phyloP scores from a whole-genome alignment of 2,113 vertebrate genomes.

The Taurulus bubalis region DNA sequence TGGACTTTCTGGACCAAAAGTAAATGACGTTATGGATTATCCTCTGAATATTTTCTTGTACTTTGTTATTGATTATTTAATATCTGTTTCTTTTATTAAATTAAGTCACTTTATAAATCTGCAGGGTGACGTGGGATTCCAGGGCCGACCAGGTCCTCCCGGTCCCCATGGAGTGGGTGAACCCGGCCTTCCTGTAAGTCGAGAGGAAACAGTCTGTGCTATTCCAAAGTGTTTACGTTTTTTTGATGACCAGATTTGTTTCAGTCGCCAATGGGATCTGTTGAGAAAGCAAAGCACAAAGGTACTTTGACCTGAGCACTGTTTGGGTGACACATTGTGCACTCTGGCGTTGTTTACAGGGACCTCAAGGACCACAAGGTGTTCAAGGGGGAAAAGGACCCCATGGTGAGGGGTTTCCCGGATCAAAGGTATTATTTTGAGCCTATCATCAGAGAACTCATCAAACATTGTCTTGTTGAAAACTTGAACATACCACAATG shows the following conservation, averaged over 20 bases:
- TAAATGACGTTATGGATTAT: constrained; percentile 50
- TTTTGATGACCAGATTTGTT: background rate
- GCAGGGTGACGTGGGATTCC: constrained; percentile 89
- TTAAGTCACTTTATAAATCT: constrained; percentile 42
- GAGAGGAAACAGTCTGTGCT: background rate
- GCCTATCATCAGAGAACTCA: no score
- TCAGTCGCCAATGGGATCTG: constrained; percentile 2
- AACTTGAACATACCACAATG: no score
- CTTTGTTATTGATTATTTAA: background rate
- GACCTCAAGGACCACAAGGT: constrained; percentile 91
- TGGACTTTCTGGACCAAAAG: constrained; percentile 90
- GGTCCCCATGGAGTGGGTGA: constrained; percentile 90
- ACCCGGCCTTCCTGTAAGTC: constrained; percentile 87
- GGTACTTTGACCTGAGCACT: background rate
- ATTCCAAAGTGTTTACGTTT: background rate
- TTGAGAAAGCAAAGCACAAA: background rate
- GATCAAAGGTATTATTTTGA: constrained; percentile 86
- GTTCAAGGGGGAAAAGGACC: constrained; percentile 89
- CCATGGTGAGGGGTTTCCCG: constrained; percentile 90
- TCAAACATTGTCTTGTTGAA: no score
- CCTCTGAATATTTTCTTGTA: background rate
- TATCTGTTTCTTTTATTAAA: background rate
- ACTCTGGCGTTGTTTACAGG: constrained; percentile 78
- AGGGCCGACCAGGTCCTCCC: constrained; percentile 86
- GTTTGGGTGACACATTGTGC: background rate